A percentile compares a stretch with the other conserved stretches of the same genome.
Conservation (phyloP, 2,797 vertebrate genomes). For the Gila robusta region DNA sequence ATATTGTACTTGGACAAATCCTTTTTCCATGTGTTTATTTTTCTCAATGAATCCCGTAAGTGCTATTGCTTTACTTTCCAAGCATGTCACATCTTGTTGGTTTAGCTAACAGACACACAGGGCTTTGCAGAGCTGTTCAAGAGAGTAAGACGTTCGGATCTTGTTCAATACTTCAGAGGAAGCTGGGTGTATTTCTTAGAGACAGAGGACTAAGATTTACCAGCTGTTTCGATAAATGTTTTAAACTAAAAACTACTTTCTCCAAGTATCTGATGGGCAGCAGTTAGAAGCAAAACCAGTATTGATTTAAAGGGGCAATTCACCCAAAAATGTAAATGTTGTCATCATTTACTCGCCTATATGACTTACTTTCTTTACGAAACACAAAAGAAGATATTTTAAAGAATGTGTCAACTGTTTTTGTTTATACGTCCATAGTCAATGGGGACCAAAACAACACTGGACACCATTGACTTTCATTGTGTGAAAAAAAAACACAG, state of each 20-base stretch:
- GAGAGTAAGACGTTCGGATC: conserved; percentile 41
- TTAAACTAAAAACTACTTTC: conserved; percentile 3
- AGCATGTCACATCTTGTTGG: conserved; percentile 57
- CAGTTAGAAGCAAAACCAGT: conserved; percentile 17
- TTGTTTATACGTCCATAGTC: not conserved
- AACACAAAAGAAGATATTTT: not conserved
- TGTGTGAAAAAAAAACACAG: not conserved
- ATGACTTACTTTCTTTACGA: not conserved
- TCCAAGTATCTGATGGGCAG: conserved; percentile 14
- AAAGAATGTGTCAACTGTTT: not conserved
- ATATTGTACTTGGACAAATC: conserved; percentile 48
- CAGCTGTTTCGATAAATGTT: conserved; percentile 28
- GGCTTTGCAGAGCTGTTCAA: conserved; percentile 52
- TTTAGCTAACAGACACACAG: conserved; percentile 52
- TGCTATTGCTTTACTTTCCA: conserved; percentile 64
- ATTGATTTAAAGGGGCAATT: not conserved
- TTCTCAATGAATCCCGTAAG: conserved; percentile 64
- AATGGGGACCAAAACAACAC: not conserved
- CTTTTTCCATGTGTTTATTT: conserved; percentile 54
- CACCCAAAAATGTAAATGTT: not conserved
- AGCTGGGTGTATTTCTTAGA: conserved; percentile 30
- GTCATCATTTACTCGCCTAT: not conserved
- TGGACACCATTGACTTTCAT: not conserved
- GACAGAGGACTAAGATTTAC: conserved; percentile 4
- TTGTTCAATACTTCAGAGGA: conserved; percentile 22